These are phyloP conservation scores for Dolichoris vasculosae DNA, from an alignment of 1,140 invertebrate genomes.

Conservation along the genomic window DNA sequence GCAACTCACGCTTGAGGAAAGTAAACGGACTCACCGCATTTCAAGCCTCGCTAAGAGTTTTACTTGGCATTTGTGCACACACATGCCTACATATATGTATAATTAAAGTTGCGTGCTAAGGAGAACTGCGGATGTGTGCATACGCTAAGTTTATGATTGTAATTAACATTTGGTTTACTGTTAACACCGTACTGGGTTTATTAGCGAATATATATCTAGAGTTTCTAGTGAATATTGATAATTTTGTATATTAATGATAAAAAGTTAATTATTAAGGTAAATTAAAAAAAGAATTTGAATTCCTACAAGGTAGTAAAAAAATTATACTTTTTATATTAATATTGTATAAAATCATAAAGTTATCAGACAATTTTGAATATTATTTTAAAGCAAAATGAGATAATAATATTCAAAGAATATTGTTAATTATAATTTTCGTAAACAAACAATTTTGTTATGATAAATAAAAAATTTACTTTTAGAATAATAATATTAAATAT, in stretches of 20 bases:
- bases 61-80: background rate
- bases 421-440: no score
- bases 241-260: background rate
- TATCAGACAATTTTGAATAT: no score
- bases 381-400: no score
- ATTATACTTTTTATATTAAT: no score
- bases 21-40: background rate
- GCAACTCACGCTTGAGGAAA: background rate
- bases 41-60: background rate
- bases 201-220: conserved; percentile 14
- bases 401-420: no score
- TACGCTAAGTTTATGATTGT: conserved; percentile 59
- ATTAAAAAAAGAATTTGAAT: background rate
- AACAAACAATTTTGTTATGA: no score
- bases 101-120: conserved; percentile 58
- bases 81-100: background rate
- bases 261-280: background rate
- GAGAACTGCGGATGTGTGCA: conserved; percentile 53
- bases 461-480: no score
- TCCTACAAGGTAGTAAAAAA: no score
- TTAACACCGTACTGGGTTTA: conserved; percentile 51
- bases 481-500: no score
- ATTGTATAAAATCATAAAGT: no score
- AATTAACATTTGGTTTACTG: conserved; percentile 64
- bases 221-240: background rate